Evolutionary conservation across 2,888 invertebrate species (phyloP), one percentile per base, ranked within the genome.

Genomic region (Hirtodrosophila trivittata): DNA sequence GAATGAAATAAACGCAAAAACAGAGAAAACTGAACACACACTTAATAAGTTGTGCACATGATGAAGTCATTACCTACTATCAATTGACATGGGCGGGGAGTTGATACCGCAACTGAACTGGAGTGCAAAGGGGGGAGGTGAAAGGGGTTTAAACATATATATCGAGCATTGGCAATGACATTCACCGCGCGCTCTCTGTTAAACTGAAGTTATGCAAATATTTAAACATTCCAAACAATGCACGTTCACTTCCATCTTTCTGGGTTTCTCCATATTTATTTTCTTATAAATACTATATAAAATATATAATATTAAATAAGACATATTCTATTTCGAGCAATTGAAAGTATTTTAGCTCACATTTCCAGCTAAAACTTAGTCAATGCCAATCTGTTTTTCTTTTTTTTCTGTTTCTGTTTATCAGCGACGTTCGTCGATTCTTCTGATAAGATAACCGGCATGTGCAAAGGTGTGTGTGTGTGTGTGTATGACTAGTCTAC

Each of bases 21-120:
- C 51, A 60, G 32, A 46, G 18, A 42, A 56, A 56, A 18, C 16
- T 51, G 38, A 26, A 43, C 56, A 37, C 9, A 57, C 43, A 38
- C 46, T 63, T 45, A 65, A 66, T 54, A 66, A 43, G 59, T 67
- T 64, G 58, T 39, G 52, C 63, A 74, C 67, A 50, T 46, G 75
- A 77, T 76, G 82, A 77, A 81, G 82, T 76, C 76, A 81, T 62
- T 45, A 57, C 55, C 42, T 49, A 47, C 63, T 67, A 67, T 77
- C 75, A 74, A 75, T 81, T 74, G 54, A 33, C 46, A 57, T 25
- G 42, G 30, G 26, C 3, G 26, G 39, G 13, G 1, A 9, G 12
- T 13, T n/a, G 6, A 35, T 6, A 32, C 3, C 2, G 35, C 3
- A 1, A 5, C 18, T 21, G 18, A 21, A 21, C 5, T 21, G 18